A percentile compares a stretch with the other conserved stretches of the same genome.
Evolutionary conservation across 2,888 invertebrate genomes (phyloP).

Genomic region (Ellobium chinense): DNA sequence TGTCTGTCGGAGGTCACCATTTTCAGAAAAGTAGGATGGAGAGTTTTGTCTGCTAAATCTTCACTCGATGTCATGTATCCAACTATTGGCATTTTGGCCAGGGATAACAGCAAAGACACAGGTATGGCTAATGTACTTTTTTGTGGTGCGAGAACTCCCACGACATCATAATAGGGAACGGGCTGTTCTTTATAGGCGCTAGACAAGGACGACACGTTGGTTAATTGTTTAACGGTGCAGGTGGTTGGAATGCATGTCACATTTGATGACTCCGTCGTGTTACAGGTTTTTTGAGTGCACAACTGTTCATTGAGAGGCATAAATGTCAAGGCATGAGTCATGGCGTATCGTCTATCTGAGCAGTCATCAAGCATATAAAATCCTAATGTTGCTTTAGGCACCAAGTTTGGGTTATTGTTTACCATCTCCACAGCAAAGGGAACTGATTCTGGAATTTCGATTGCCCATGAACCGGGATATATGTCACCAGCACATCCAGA

Average conservation of each 20-base stretch:
- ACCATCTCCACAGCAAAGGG: slow-evolving; percentile 15
- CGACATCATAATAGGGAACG: slow-evolving; percentile 50
- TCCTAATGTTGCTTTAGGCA: slow-evolving; percentile 16
- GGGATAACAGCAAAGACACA: slow-evolving; percentile 56
- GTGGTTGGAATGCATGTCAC: no score
- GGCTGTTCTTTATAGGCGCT: not conserved
- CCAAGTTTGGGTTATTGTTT: not conserved
- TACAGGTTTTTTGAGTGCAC: slow-evolving; percentile 1
- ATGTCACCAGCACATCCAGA: not conserved
- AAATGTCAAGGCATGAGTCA: slow-evolving; percentile 22
- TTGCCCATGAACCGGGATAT: not conserved
- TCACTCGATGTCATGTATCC: slow-evolving; percentile 58
- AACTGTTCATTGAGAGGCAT: no score
- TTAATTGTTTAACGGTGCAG: no score
- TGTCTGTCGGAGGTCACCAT: slow-evolving; percentile 61
- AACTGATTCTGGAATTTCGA: slow-evolving; percentile 11
- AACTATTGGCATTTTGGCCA: slow-evolving; percentile 30
- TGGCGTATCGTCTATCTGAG: not conserved
- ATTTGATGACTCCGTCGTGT: no score
- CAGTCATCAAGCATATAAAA: slow-evolving; percentile 10
- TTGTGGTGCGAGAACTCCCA: slow-evolving; percentile 60
- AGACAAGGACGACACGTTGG: not conserved
- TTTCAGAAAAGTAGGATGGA: slow-evolving; percentile 64
- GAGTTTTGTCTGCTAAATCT: slow-evolving; percentile 56
- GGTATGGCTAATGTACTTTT: slow-evolving; percentile 55